Percentiles rank a stretch among this genome's conserved stretches.
phyloP scores from a whole-genome alignment of 1,140 invertebrate species.

The Macrobrachium rosenbergii region DNA sequence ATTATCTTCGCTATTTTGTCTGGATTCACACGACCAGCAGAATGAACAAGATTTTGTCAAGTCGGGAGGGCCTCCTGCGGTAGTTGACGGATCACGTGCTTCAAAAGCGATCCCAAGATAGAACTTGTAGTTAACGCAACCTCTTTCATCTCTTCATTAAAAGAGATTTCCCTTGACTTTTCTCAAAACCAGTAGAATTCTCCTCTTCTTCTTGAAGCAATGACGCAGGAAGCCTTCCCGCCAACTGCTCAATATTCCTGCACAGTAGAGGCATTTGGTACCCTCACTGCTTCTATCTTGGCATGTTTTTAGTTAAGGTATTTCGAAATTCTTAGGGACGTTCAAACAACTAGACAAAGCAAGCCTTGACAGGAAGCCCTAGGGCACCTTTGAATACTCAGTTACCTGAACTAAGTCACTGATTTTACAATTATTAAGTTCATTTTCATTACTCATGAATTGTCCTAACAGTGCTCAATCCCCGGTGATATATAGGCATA shows the following conservation, averaged over 20 bases:
- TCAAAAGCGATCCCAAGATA: no score
- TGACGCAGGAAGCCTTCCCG: constrained; percentile 41
- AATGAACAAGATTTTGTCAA: background rate
- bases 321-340: no score
- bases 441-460: background rate
- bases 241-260: constrained; percentile 41
- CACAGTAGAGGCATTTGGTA: constrained; percentile 14
- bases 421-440: no score
- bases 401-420: no score
- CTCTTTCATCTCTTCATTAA: no score
- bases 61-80: constrained; percentile 46
- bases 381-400: no score
- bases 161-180: no score
- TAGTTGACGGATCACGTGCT: background rate
- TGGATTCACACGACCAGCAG: constrained; percentile 24
- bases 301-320: no score
- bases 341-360: no score
- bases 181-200: no score
- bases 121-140: no score
- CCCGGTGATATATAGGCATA: background rate
- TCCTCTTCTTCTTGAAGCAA: background rate
- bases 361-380: no score
- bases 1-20: constrained; percentile 48
- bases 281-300: background rate
- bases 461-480: constrained; percentile 17